phyloP scores from a whole-genome alignment of 2,113 vertebrate genomes.

The Columba janthina region DNA sequence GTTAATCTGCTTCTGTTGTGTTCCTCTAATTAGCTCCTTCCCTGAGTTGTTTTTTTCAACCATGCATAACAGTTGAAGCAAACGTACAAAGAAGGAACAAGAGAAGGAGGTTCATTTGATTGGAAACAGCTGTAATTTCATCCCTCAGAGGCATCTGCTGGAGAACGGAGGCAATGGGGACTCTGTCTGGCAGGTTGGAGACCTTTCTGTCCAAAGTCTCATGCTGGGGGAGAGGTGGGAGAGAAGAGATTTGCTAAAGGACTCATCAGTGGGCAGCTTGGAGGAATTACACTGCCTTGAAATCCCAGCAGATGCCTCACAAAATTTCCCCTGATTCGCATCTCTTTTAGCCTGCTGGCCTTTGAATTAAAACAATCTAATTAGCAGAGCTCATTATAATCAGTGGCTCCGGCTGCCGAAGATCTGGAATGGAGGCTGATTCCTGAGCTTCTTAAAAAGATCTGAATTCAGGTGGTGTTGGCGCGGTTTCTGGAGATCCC shows the following conservation, averaged over 20 bases:
- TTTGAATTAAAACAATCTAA: conserved; percentile 41
- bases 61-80: conserved; percentile 2
- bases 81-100: background rate
- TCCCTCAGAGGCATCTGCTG: background rate
- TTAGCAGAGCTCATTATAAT: conserved; percentile 21
- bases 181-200: background rate
- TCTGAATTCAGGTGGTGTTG: background rate
- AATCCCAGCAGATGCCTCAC: conserved; percentile 29
- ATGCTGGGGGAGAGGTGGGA: background rate
- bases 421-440: background rate
- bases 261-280: background rate
- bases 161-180: background rate
- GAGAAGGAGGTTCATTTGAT: background rate
- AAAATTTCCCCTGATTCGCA: conserved; percentile 28
- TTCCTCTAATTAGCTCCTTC: conserved; percentile 32
- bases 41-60: background rate
- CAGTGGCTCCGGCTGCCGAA: conserved; percentile 8
- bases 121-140: background rate
- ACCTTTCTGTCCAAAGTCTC: background rate
- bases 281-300: background rate
- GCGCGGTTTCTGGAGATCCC: background rate
- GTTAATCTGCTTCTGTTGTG: background rate
- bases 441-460: background rate
- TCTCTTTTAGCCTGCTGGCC: conserved; percentile 43
- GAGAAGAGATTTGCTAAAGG: conserved; percentile 2